Evolutionary conservation across 1,140 invertebrate genomes (phyloP).

Genomic region (Habropoda laboriosa): DNA sequence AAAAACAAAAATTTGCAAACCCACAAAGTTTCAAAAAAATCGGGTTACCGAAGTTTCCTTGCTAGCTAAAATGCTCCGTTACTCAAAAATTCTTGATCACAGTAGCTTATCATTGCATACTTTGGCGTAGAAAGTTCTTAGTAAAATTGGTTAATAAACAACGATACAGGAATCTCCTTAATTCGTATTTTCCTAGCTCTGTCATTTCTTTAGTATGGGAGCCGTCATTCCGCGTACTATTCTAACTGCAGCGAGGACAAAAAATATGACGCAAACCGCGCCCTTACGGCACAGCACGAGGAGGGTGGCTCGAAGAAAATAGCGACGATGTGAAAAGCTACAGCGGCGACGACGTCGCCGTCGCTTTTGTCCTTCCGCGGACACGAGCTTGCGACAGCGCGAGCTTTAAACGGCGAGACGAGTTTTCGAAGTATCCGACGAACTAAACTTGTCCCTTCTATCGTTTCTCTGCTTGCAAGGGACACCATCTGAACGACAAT

Average conservation of each 20-base stretch:
- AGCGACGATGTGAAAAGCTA: slow-evolving; percentile 57
- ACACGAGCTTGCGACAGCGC: slow-evolving; percentile 30
- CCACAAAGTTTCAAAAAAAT: too few species aligned
- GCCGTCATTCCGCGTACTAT: not conserved
- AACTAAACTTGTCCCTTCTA: not conserved
- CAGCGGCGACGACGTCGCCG: slow-evolving; percentile 36
- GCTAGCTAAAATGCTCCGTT: too few species aligned
- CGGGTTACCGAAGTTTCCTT: too few species aligned
- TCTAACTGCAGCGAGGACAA: slow-evolving; percentile 3
- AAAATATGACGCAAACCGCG: slow-evolving; percentile 51
- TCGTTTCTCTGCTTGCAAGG: not conserved
- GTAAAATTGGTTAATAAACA: too few species aligned
- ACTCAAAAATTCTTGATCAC: too few species aligned
- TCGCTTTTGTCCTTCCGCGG: slow-evolving; percentile 50
- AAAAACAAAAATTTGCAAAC: too few species aligned
- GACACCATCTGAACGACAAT: too few species aligned
- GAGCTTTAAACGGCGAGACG: slow-evolving; percentile 56
- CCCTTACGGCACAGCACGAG: slow-evolving; percentile 20
- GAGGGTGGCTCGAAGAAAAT: slow-evolving; percentile 54
- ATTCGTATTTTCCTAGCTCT: not conserved
- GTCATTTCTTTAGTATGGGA: not conserved
- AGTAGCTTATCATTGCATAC: too few species aligned
- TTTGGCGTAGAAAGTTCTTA: too few species aligned
- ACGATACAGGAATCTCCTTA: too few species aligned
- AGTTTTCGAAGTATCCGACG: slow-evolving; percentile 39